Evolutionary conservation across 2,113 vertebrate genomes (phyloP).

Genomic region (Cygnus buccinator): DNA sequence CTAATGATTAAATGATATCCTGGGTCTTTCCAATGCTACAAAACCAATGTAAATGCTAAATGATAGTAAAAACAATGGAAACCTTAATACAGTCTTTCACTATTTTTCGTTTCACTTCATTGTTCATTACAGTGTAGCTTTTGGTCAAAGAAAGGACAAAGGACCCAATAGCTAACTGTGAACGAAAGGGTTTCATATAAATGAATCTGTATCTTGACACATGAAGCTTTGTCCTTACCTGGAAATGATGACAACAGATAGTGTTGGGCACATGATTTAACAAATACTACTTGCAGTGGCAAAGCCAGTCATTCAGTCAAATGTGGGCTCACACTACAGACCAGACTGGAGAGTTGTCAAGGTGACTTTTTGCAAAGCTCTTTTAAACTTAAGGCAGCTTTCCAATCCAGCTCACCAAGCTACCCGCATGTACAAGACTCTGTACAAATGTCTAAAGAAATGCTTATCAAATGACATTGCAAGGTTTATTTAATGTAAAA

Average conservation of each 20-base stretch:
- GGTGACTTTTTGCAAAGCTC: not conserved
- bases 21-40: not conserved
- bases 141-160: not conserved
- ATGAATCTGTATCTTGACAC: not conserved
- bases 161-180: not conserved
- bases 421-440: not conserved
- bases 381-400: not conserved
- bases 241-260: not conserved
- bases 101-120: not conserved
- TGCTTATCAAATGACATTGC: not conserved
- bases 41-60: not conserved
- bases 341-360: not conserved
- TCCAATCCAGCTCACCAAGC: not conserved
- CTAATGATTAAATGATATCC: not conserved
- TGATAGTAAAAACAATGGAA: not conserved
- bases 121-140: not conserved
- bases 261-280: accelerated
- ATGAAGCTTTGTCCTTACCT: not conserved
- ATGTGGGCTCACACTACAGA: not conserved
- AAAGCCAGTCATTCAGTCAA: not conserved
- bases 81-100: not conserved
- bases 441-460: not conserved
- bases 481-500: not conserved
- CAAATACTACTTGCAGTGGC: not conserved
- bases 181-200: not conserved